Evolutionary conservation across 2,888 invertebrate genomes (phyloP).

Genomic region (Ryuthela nishihirai): DNA sequence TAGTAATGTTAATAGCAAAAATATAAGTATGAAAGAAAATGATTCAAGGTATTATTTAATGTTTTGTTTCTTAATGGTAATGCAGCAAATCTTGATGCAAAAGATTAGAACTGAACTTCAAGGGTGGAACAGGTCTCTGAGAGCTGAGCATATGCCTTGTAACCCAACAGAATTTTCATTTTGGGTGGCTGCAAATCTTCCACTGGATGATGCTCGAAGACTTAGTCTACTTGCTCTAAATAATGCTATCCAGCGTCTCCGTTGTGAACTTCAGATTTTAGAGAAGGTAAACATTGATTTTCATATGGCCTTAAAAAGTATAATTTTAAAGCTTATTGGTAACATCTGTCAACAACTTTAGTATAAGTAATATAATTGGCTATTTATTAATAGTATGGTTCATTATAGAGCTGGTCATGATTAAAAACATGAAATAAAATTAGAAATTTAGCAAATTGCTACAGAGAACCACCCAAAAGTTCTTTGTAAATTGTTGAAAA

Average conservation of each 20-base stretch:
- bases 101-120: conserved; percentile 48
- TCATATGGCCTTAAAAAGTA: neutral
- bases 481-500: too few relatives aligned
- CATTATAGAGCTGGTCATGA: too few relatives aligned
- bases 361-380: too few relatives aligned
- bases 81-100: conserved; percentile 44
- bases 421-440: too few relatives aligned
- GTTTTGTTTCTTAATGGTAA: too few relatives aligned
- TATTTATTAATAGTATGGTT: too few relatives aligned
- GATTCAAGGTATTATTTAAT: too few relatives aligned
- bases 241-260: conserved; percentile 64
- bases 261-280: conserved; percentile 56
- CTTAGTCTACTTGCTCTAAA: conserved; percentile 63
- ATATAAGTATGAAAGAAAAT: too few relatives aligned
- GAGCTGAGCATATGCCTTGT: conserved; percentile 56
- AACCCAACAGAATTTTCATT: conserved; percentile 69
- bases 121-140: conserved; percentile 49
- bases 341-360: too few relatives aligned
- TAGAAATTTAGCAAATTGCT: too few relatives aligned
- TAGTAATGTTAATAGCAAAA: too few relatives aligned
- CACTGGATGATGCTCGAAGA: conserved; percentile 63
- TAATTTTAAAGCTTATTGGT: conserved; percentile 4
- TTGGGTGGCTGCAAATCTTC: conserved; percentile 75
- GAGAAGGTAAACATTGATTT: conserved; percentile 46
- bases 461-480: too few relatives aligned